Evolutionary conservation across 2,797 vertebrate genomes (phyloP), one percentile per base, ranked within the genome.

Genomic region (Eurystomus glaucurus): DNA sequence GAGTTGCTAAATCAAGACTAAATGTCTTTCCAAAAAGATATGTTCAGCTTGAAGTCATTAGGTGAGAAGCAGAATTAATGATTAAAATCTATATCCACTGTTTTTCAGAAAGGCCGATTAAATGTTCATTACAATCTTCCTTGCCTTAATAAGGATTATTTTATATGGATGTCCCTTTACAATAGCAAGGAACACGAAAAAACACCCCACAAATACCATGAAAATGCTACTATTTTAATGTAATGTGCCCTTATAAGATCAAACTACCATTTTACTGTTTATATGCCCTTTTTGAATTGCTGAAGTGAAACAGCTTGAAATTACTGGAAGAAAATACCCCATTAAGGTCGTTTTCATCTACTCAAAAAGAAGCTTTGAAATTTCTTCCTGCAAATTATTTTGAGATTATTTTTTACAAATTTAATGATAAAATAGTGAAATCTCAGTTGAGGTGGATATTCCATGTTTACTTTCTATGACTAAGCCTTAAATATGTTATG

Each of bases 1-100:
- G 91, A 97, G 58, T 39, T 93, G 60, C 85, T 95, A 97, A 95
- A 95, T 97, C 88, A 84, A 88, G 77, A 60, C 85, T 84, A 75
- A 93, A 94, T 60, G 35, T 76, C 91, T 96, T 93, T 88, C 51
- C 26, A 88, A 84, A 91, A 91, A 90, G 85, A 61, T 22, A 29
- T 7, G n/a, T 68, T 95, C 82, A 48, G 46, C 46, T 85, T 79
- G 58, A 69, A 95, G n/a, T 72, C 55, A n/a, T 58, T 72, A 83
- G 69, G 69, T 79, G 45, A 90, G 45, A 92, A 90, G 25, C 5
- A 90, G 58, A 91, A 90, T 81, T 88, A 90, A 13, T 79, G 62
- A 84, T 85, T 46, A 85, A 93, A 88, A 80, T 79, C 65, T 33
- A n/a, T 90, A 86, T 54, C 61, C 69, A 29, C 29, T 54, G 0